Evolutionary conservation across 1,140 invertebrate species (phyloP), one percentile per base, ranked within the genome.

Genomic region (Lucilia sericata): DNA sequence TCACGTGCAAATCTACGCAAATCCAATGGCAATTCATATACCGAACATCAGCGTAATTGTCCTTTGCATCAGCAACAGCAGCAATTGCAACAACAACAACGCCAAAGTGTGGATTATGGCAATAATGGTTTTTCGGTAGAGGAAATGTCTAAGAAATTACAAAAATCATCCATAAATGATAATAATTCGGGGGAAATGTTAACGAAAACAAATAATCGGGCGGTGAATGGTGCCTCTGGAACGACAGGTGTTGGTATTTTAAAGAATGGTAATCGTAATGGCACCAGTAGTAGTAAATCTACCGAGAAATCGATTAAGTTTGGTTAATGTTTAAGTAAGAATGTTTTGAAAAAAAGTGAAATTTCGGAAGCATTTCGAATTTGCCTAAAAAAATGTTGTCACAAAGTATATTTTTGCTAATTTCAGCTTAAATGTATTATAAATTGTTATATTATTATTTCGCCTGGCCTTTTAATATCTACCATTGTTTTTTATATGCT

Each of bases 1-100:
- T 94, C 95, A 85, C 93, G 95, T 90, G 95, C 95, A 12, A 95
- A 95, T 91, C 91, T 95, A 84, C 84, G 84, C 34, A 85, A 82
- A 83, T 55, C 84, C 2, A 85, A 85, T 55, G 74, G 65, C 3
- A 74, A 78, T 13, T 36, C 30, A 2, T 42, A 42, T 13, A 5
- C 83, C 65, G 85, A 86, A 84, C 34, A 88, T 82, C 83, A 84
- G 42, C 76, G 65, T 47, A 34, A 86, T 82, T 85, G 85, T 75
- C 78, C 81, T 36, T 34, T 84, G 21, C 85, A 65, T 76, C 76
- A 80, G 51, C 47, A 82, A 74, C 76, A 82, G 30, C 65, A 82
- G 30, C 25, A 81, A 76, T 8, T 60, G 49, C 65, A 82, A 21
- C 19, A n/a, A n/a, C n/a, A n/a, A n/a, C n/a, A 47, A 83, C 30